Base-by-base conservation (phyloP, 2,797 vertebrate genomes). In the Mormyrus proboscirostris region DNA sequence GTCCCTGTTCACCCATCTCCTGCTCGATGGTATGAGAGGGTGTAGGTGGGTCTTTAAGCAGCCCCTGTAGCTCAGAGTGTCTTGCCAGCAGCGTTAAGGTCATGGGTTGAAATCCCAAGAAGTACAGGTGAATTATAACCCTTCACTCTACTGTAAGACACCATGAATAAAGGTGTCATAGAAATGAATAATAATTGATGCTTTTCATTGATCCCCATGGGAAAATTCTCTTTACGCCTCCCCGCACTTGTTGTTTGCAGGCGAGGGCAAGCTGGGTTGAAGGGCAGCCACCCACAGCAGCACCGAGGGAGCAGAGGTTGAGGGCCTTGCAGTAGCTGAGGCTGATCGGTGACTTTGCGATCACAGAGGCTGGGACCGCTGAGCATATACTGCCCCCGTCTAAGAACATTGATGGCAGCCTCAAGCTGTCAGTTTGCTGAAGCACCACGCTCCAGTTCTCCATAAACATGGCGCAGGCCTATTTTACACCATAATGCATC, bases 401-500 rank as follows among this genome's bases (percentile, higher is more conserved):
- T 51, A 9, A 53, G 84, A 87, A 88, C 79, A 88, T n/a, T 50
- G 38, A 86, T 38, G 50, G 57, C 8, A 87, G 90, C 62, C 89
- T 90, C 89, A 90, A 91, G 59, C 88, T 92, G 90, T 88, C 50
- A 8, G 69, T 79, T 44, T 41, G 87, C 89, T 90, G 65, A 85
- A 89, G 88, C 87, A 89, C 90, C 93, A 86, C 62, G 90, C 82
- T 93, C 91, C 82, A 95, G 93, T 90, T 59, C 88, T 50, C 88
- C 87, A 91, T 93, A 93, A 93, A 92, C 91, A 89, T 86, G 90
- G 91, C 89, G 91, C 91, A 88, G 91, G 62, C 9, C 62, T 69
- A 25, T 69, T 33, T 33, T 69, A 69, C 29, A 4, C 65, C 65
- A 14, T 69, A 69, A 69, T 33, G 65, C 65, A 33, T 33, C 65